Evolutionary conservation across 2,797 vertebrate genomes (phyloP).

Genomic region (Setipinna tenuifilis): DNA sequence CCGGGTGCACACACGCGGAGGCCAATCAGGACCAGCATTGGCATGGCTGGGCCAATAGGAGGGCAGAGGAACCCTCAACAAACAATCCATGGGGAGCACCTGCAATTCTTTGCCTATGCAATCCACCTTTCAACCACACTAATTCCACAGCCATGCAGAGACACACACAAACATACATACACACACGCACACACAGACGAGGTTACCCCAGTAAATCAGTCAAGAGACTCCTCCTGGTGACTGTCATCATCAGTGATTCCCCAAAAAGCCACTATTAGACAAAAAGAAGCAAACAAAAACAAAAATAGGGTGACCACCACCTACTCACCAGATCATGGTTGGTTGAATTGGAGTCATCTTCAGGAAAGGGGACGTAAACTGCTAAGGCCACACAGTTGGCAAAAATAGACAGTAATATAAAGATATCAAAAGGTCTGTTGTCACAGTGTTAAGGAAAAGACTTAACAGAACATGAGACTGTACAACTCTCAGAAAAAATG

Average conservation of each 20-base stretch:
- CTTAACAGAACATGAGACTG: neutral
- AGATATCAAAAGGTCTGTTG: constrained; percentile 98
- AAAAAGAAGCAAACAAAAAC: too few relatives aligned
- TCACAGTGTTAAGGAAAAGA: constrained; percentile 79
- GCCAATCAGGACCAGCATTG: constrained; percentile 44
- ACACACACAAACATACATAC: neutral
- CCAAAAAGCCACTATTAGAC: constrained; percentile 14
- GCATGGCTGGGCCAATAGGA: constrained; percentile 20
- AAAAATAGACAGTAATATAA: constrained; percentile 99
- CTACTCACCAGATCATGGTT: constrained; percentile 98
- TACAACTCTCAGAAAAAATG: neutral
- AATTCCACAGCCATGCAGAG: constrained; percentile 20
- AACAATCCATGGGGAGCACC: constrained; percentile 27
- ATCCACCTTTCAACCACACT: neutral
- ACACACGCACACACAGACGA: neutral
- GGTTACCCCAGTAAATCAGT: neutral
- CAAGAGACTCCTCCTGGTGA: neutral
- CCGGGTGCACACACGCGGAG: constrained; percentile 37
- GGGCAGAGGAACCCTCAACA: constrained; percentile 4
- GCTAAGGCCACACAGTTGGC: constrained; percentile 99
- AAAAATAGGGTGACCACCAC: neutral
- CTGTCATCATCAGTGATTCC: constrained; percentile 21
- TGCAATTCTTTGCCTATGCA: constrained; percentile 4
- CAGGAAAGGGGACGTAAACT: constrained; percentile 98
- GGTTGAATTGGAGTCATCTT: constrained; percentile 98